phyloP scores from a whole-genome alignment of 2,888 invertebrate genomes.

The Hymenopus coronatus region DNA sequence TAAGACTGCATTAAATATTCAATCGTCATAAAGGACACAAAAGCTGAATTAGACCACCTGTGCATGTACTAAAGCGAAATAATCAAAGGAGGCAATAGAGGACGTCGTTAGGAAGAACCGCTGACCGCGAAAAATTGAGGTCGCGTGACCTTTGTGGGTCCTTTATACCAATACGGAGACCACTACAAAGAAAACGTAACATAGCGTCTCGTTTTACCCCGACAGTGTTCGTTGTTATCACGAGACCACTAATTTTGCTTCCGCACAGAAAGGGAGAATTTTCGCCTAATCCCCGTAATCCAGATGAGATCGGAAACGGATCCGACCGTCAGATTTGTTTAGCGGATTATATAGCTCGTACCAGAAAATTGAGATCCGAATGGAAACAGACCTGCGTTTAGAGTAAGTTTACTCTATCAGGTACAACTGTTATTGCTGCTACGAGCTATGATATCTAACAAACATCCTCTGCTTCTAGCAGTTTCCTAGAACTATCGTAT shows the following conservation, averaged over 20 bases:
- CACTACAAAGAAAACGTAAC: background rate
- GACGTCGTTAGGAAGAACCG: background rate
- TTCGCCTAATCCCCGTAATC: background rate
- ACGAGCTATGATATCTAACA: too few species aligned
- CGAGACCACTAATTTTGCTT: background rate
- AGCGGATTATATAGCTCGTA: background rate
- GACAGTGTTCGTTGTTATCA: too few species aligned
- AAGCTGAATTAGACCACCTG: too few species aligned
- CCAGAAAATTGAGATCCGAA: background rate
- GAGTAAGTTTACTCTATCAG: too few species aligned
- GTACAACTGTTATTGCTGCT: too few species aligned
- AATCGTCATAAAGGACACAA: too few species aligned
- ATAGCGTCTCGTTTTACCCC: background rate
- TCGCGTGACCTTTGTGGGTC: background rate
- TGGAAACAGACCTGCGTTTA: too few species aligned
- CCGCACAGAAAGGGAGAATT: background rate
- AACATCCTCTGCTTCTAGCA: too few species aligned
- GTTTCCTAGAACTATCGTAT: too few species aligned
- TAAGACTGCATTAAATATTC: too few species aligned
- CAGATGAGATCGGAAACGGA: background rate
- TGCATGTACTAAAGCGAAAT: too few species aligned
- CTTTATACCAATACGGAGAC: background rate
- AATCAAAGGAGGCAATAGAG: background rate
- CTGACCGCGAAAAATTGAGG: background rate
- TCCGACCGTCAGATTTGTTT: background rate